Evolutionary conservation across 2,888 invertebrate genomes (phyloP), one percentile per base, ranked within the genome.

Genomic region (Neoscelio sp.): DNA sequence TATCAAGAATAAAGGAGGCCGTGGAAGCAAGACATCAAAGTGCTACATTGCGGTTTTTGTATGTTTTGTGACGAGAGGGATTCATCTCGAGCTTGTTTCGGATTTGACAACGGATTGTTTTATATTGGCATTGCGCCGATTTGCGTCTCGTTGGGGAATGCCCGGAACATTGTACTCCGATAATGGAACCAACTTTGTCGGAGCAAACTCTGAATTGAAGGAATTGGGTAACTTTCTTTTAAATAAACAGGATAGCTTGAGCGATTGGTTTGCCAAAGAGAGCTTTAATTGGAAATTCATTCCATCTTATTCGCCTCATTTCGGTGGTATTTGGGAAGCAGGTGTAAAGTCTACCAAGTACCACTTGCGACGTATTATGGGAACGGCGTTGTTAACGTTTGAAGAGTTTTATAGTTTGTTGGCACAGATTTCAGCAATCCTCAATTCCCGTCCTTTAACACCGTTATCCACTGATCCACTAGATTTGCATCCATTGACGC

Each of bases 401-500:
- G 65, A 67, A 12, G 74, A 74, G 38, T 40, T 75, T 8, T 20
- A 30, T 12, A 67, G 54, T 6, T 17, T 70, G 2, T 33, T 77
- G 12, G 23, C 46, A 46, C 64, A 73, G 15, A 23, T 73, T 2
- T 30, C 17, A 17, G 71, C 62, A 0, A 40, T 62, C 17, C 42
- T 52, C 0, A 75, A 75, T 23, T 56, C 64, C 15, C 40, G 64
- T 2, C 54, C 54, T 8, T 42, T 62, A 1, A 71, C 74, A 8
- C 80, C 82, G 5, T 2, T 83, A 1, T 82, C 84, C 0, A 33
- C 76, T 0, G 80, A 85, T 68, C 71, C 83, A 0, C 5, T 42
- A 7, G 83, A 85, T 28, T 54, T 81, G 4, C 20, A 54, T 2
- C 76, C 78, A 1, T 56, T 87, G 0, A 86, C 85, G 2, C 87